phyloP scores from a whole-genome alignment of 2,888 invertebrate genomes.

The Mesoligia furuncula region DNA sequence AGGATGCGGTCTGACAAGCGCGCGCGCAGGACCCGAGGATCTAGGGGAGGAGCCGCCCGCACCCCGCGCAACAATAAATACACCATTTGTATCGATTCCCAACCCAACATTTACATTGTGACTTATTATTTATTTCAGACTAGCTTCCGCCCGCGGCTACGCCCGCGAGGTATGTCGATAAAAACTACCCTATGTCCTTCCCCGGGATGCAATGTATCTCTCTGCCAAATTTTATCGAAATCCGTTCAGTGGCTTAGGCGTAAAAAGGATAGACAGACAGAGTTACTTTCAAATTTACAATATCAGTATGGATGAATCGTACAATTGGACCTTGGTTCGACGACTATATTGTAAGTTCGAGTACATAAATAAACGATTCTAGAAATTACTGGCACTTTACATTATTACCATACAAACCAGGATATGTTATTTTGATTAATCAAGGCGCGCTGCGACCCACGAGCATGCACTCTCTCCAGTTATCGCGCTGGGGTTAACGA shows the following conservation, averaged over 20 bases:
- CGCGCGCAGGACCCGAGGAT: slow-evolving; percentile 61
- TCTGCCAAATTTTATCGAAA: too few species aligned
- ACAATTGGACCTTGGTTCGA: slow-evolving; percentile 23
- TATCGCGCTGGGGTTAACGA: slow-evolving; percentile 84
- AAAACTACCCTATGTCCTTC: too few species aligned
- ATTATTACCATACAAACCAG: slow-evolving; percentile 27
- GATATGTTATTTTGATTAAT: slow-evolving; percentile 47
- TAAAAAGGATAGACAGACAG: too few species aligned
- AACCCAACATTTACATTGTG: slow-evolving; percentile 31
- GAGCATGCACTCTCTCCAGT: slow-evolving; percentile 72
- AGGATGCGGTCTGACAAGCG: slow-evolving; percentile 68
- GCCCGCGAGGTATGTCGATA: too few species aligned
- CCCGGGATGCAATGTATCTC: too few species aligned
- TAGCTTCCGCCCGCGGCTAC: too few species aligned
- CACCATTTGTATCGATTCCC: slow-evolving; percentile 46
- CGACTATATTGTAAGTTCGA: background rate
- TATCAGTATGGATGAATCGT: background rate
- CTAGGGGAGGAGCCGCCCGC: slow-evolving; percentile 55
- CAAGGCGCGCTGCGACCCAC: slow-evolving; percentile 53
- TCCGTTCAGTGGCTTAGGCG: too few species aligned
- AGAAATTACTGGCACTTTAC: slow-evolving; percentile 22
- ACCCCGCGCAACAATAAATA: slow-evolving; percentile 49
- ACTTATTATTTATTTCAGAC: slow-evolving; percentile 16
- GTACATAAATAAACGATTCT: slow-evolving; percentile 17
- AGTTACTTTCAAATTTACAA: too few species aligned